Percentiles rank a stretch among this genome's conserved stretches.
Evolutionary conservation across 1,140 invertebrate species (phyloP).

Genomic region (Drosophila orosa): DNA sequence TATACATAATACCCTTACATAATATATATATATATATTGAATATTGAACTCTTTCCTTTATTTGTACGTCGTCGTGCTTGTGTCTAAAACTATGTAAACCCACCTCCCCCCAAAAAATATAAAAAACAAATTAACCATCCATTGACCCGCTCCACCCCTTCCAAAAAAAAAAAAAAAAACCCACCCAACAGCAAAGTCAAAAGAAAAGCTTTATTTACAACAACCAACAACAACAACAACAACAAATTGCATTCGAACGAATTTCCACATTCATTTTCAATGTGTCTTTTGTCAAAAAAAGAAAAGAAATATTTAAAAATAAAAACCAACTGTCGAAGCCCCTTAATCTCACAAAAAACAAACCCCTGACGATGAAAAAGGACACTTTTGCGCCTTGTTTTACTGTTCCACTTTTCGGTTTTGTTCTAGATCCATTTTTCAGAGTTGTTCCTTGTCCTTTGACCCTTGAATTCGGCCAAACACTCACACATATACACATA

Average conservation of each 20-base stretch:
- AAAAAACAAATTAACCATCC: slow-evolving; percentile 40
- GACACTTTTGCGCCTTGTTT: not conserved
- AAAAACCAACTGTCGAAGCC: slow-evolving; percentile 30
- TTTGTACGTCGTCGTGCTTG: slow-evolving; percentile 79
- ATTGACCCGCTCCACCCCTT: slow-evolving; percentile 23
- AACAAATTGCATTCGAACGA: slow-evolving; percentile 50
- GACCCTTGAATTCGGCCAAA: slow-evolving; percentile 34
- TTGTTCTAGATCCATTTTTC: slow-evolving; percentile 6
- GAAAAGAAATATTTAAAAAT: not conserved
- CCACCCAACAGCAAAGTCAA: slow-evolving; percentile 35
- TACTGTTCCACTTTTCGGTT: slow-evolving; percentile 28
- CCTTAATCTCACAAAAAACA: not conserved
- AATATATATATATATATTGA: slow-evolving; percentile 63
- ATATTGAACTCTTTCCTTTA: slow-evolving; percentile 71
- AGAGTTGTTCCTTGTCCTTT: slow-evolving; percentile 22
- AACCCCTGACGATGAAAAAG: slow-evolving; percentile 3
- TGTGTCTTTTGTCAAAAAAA: slow-evolving; percentile 48
- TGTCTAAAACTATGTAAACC: slow-evolving; percentile 76
- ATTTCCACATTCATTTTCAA: slow-evolving; percentile 50
- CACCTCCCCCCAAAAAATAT: slow-evolving; percentile 28
- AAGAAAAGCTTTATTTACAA: slow-evolving; percentile 48
- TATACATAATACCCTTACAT: slow-evolving; percentile 65
- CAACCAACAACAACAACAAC: slow-evolving; percentile 13
- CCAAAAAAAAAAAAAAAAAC: too few species aligned
- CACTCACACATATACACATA: slow-evolving; percentile 7